Conservation (phyloP, 92 coral and sea anemone genomes). For the Porites cylindrica region DNA sequence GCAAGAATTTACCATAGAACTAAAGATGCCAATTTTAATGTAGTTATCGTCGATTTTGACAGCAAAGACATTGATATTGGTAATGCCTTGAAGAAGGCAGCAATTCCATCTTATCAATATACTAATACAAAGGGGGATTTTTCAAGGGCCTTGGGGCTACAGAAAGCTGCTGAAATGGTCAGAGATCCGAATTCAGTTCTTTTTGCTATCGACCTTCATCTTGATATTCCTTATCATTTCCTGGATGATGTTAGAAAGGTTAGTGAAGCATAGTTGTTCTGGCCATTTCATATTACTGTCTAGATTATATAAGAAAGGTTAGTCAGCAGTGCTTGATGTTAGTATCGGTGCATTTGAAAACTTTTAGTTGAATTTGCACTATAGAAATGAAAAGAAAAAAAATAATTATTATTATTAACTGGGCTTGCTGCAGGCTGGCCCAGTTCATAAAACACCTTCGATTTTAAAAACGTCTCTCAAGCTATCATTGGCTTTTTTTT, state of each 20-base stretch:
- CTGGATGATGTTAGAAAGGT: constrained; percentile 96
- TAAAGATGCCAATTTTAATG: constrained; percentile 79
- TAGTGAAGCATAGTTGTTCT: not conserved
- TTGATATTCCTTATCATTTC: constrained; percentile 78
- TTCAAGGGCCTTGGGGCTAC: constrained; percentile 82
- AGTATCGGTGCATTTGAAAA: no score
- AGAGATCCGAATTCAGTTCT: constrained; percentile 84
- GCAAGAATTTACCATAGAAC: constrained; percentile 76
- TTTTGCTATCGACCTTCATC: constrained; percentile 88
- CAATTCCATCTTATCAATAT: constrained; percentile 78
- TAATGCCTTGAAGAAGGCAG: constrained; percentile 79
- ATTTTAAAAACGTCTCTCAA: no score
- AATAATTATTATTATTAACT: no score
- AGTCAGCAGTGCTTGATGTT: not conserved
- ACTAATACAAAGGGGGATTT: constrained; percentile 70
- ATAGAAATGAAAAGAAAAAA: no score
- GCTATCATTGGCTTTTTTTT: no score
- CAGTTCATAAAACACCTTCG: no score
- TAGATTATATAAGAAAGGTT: constrained; percentile 95
- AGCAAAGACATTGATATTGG: constrained; percentile 80
- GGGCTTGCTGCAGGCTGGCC: no score
- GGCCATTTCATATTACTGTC: constrained; percentile 67
- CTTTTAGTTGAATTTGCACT: no score
- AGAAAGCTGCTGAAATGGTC: constrained; percentile 73
- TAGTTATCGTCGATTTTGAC: constrained; percentile 85